Conservation (phyloP, 2,888 invertebrate species). For the Ormyrus rosae region DNA sequence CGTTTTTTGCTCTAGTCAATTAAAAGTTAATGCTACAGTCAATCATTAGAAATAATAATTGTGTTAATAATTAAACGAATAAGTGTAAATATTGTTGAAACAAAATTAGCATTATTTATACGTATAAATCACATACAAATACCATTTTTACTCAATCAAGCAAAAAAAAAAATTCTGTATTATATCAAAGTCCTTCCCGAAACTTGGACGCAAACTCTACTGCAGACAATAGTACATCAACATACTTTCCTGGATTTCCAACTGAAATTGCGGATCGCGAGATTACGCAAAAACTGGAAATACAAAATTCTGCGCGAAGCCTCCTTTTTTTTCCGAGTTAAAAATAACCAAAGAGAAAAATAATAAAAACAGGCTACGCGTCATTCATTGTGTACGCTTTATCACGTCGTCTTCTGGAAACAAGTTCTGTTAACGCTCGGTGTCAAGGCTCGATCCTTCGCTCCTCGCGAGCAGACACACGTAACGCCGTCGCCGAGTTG, state of each 20-base stretch:
- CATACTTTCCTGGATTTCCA: background rate
- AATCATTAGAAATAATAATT: too few relatives aligned
- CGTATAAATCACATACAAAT: too few relatives aligned
- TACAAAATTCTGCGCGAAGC: background rate
- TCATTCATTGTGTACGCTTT: slow-evolving; percentile 10
- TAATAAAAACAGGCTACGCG: background rate
- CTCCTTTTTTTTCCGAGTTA: slow-evolving; percentile 1
- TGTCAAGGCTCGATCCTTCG: slow-evolving; percentile 58
- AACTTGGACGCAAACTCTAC: background rate
- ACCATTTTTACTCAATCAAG: too few relatives aligned
- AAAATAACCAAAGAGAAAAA: slow-evolving; percentile 1
- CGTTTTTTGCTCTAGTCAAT: too few relatives aligned
- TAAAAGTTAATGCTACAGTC: too few relatives aligned
- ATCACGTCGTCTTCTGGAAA: slow-evolving; percentile 48
- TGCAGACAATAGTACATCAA: background rate
- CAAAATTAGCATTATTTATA: too few relatives aligned
- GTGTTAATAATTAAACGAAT: too few relatives aligned
- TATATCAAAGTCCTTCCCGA: background rate
- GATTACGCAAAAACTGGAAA: slow-evolving; percentile 4
- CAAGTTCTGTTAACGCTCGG: slow-evolving; percentile 51
- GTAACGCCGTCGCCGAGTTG: background rate
- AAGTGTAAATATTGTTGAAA: too few relatives aligned
- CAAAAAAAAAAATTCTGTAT: background rate
- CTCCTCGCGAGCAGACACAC: background rate
- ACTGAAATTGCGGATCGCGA: background rate